Conservation (phyloP, 2,797 vertebrate species). For the Crenichthys baileyi region DNA sequence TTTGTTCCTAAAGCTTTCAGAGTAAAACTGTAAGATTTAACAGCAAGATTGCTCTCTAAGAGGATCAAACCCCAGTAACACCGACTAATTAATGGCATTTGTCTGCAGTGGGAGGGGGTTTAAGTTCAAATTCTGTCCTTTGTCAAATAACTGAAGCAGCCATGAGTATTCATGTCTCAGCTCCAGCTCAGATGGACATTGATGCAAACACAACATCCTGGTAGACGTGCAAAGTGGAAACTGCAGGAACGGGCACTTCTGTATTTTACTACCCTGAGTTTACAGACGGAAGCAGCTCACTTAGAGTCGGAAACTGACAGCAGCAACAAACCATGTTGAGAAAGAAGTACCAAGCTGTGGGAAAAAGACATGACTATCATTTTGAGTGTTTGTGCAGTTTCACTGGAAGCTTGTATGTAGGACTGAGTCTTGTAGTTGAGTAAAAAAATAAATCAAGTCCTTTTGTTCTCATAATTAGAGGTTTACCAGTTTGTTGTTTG, state of each 20-base stretch:
- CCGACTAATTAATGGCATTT: neutral
- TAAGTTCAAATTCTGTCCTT: neutral
- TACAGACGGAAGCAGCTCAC: neutral
- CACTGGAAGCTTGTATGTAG: neutral
- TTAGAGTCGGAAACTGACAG: neutral
- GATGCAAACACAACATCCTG: conserved; percentile 2
- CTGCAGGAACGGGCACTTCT: neutral
- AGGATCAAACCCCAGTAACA: neutral
- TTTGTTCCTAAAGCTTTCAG: neutral
- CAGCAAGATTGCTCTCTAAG: neutral
- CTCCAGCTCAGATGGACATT: neutral
- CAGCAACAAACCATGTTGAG: neutral
- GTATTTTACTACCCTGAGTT: neutral
- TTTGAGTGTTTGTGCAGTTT: neutral
- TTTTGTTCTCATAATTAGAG: neutral
- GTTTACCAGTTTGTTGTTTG: neutral
- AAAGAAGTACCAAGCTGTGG: neutral
- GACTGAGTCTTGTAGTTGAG: neutral
- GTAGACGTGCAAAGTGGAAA: neutral
- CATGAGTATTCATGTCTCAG: neutral
- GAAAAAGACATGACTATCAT: neutral
- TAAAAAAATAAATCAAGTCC: neutral
- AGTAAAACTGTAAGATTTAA: neutral
- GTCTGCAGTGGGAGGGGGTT: neutral
- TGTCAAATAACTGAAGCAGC: neutral